A percentile compares a stretch with the other conserved stretches of the same genome.
Conservation (phyloP, 2,797 vertebrate species). For the Xerus rutilus region DNA sequence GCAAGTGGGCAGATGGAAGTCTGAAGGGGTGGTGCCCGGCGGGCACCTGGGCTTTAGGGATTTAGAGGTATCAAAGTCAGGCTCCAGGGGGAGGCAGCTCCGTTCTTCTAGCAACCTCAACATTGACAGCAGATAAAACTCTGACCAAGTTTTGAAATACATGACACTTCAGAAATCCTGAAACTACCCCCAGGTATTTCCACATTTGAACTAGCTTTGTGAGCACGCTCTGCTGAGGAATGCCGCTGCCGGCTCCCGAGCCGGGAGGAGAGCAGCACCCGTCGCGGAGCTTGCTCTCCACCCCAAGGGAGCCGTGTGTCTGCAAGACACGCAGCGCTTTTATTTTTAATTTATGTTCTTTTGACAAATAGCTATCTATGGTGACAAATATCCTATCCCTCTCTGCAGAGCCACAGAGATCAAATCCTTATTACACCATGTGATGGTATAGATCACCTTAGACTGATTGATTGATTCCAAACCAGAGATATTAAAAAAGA, state of each 20-base stretch:
- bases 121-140: neutral
- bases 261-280: neutral
- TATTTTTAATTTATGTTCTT: constrained; percentile 57
- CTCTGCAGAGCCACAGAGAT: neutral
- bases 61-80: rapidly evolving
- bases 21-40: rapidly evolving
- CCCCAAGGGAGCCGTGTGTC: neutral
- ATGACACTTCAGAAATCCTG: neutral
- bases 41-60: rapidly evolving
- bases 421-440: constrained; percentile 16
- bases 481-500: constrained; percentile 58
- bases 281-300: neutral
- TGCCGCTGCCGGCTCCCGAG: neutral
- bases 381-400: constrained; percentile 51
- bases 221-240: neutral
- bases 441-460: neutral
- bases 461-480: constrained; percentile 57
- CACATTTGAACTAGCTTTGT: neutral
- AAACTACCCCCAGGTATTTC: neutral
- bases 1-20: neutral
- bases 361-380: constrained; percentile 56
- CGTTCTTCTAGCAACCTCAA: rapidly evolving
- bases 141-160: neutral
- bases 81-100: rapidly evolving
- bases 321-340: neutral